These are phyloP conservation scores for Mus spretus DNA, from an alignment of 2,797 vertebrate species.

Conservation along the genomic window DNA sequence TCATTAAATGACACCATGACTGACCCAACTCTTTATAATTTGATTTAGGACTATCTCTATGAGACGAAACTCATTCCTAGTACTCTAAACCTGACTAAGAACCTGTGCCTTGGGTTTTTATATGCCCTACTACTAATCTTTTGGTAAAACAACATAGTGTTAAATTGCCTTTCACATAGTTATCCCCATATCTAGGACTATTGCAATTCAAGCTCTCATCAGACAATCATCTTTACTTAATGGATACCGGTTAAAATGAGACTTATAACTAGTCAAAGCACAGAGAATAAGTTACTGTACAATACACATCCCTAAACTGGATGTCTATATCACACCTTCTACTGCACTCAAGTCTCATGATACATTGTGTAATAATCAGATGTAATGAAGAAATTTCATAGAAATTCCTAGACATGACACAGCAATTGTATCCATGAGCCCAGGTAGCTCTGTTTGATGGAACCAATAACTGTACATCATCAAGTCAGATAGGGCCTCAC, in stretches of 20 bases:
- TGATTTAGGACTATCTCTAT: neutral
- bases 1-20: neutral
- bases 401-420: neutral
- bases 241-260: neutral
- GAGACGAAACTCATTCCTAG: neutral
- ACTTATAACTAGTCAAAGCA: neutral
- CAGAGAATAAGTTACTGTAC: neutral
- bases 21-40: neutral
- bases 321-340: neutral
- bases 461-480: neutral
- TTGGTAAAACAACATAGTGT: neutral
- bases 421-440: too few species aligned
- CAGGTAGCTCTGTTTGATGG: neutral
- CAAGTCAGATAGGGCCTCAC: neutral
- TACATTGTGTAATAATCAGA: neutral
- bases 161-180: neutral
- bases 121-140: neutral
- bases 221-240: neutral
- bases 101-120: fast-evolving
- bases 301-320: neutral
- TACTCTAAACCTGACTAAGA: neutral
- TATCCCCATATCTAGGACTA: too few species aligned
- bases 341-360: neutral
- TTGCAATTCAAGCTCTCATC: neutral
- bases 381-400: neutral